Percentiles rank a stretch among this genome's conserved stretches.
phyloP scores from a whole-genome alignment of 2,113 vertebrate genomes.

The Protobothrops mucrosquamatus region DNA sequence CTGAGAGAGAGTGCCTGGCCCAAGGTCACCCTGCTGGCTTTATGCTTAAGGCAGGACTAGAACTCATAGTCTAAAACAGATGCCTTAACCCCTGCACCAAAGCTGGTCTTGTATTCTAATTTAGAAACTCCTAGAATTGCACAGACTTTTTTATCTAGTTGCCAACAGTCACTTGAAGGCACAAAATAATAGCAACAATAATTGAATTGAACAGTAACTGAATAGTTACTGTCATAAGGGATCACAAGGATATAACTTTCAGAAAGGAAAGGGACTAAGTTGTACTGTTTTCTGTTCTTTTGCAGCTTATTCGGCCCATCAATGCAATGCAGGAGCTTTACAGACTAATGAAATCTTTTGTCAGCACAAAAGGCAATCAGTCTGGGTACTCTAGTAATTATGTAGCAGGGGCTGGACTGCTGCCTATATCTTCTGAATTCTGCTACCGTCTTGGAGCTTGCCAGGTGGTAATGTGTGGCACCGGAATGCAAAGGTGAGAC shows the following conservation, averaged over 20 bases:
- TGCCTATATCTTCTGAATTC: constrained; percentile 90
- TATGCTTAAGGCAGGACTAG: not conserved
- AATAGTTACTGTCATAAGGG: not conserved
- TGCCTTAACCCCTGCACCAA: not conserved
- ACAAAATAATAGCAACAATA: not conserved
- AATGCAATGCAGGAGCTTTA: constrained; percentile 97
- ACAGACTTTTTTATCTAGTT: not conserved
- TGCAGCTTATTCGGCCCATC: constrained; percentile 91
- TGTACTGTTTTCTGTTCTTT: constrained; percentile 9
- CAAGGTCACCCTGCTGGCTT: not conserved
- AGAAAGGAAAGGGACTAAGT: too few relatives aligned
- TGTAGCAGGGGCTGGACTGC: constrained; percentile 78
- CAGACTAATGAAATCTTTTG: constrained; percentile 89
- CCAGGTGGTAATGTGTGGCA: constrained; percentile 91
- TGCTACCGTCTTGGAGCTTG: constrained; percentile 95
- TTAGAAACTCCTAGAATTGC: not conserved
- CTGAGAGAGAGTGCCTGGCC: not conserved
- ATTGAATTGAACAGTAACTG: not conserved
- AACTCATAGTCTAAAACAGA: not conserved
- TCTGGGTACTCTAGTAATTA: constrained; percentile 62
- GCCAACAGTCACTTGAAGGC: not conserved
- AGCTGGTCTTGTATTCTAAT: not conserved
- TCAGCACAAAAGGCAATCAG: constrained; percentile 69
- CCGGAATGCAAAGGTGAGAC: constrained; percentile 92
- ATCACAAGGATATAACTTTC: not conserved